phyloP scores from a whole-genome alignment of 2,888 invertebrate genomes.

The Drosophila mulleri region DNA sequence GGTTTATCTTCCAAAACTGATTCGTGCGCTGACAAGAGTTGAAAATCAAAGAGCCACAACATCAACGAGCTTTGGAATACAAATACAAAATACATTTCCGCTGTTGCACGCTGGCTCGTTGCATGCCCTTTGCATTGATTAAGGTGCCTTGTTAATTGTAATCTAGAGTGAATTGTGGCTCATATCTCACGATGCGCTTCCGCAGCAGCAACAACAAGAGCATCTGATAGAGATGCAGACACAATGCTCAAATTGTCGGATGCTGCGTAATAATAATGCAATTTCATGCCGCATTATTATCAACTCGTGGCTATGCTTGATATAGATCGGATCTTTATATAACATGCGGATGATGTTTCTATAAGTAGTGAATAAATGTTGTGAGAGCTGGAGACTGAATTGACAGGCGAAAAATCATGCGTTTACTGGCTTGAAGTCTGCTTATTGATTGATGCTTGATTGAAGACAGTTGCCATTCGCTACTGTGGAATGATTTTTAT shows the following conservation, averaged over 20 bases:
- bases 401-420: too few species aligned
- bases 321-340: conserved; percentile 60
- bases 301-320: background rate
- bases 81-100: conserved; percentile 60
- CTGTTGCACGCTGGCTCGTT: conserved; percentile 49
- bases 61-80: conserved; percentile 15
- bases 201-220: conserved; percentile 16
- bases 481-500: background rate
- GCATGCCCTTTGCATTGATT: conserved; percentile 63
- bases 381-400: background rate
- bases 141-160: conserved; percentile 47
- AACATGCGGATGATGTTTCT: conserved; percentile 30
- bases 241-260: conserved; percentile 28
- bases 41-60: background rate
- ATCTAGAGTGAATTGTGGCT: conserved; percentile 36
- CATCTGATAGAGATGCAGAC: conserved; percentile 13
- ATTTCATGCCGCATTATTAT: conserved; percentile 68
- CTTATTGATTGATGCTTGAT: background rate
- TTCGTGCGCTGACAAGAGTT: conserved; percentile 30
- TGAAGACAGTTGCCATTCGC: background rate
- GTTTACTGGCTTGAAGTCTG: too few species aligned
- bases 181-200: conserved; percentile 51
- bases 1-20: conserved; percentile 6
- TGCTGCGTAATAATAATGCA: conserved; percentile 49
- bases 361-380: background rate